A percentile compares a stretch with the other conserved stretches of the same genome.
phyloP scores from a whole-genome alignment of 2,113 vertebrate genomes.

The Agapornis roseicollis region DNA sequence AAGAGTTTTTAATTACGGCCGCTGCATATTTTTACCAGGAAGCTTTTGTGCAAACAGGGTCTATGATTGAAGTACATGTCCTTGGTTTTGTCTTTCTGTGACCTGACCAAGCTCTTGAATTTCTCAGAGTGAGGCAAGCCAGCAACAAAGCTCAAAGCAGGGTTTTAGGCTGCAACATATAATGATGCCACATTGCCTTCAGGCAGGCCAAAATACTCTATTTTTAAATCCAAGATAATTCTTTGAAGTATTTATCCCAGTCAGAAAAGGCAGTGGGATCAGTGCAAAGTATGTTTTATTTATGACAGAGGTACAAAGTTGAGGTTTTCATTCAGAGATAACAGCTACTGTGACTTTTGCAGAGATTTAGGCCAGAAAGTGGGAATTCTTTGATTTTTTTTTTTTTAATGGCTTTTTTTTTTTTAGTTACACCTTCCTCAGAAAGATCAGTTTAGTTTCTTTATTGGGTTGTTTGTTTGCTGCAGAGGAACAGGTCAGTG shows the following conservation, averaged over 20 bases:
- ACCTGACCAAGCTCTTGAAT: neutral
- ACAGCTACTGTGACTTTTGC: neutral
- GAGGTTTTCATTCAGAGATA: neutral
- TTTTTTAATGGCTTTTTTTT: neutral
- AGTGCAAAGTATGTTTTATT: neutral
- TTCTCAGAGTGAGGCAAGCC: neutral
- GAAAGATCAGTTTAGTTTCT: neutral
- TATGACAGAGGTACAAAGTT: neutral
- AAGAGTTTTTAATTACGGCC: neutral
- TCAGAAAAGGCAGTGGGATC: neutral
- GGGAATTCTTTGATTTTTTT: neutral
- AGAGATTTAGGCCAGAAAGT: neutral
- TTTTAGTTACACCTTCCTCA: neutral
- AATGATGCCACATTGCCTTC: neutral
- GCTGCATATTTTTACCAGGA: neutral
- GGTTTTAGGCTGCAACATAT: neutral
- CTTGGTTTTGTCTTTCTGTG: neutral
- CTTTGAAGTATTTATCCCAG: neutral
- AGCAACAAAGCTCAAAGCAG: neutral
- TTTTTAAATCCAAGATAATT: neutral
- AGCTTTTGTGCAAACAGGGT: neutral
- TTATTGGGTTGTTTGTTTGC: accelerated
- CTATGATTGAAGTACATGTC: neutral
- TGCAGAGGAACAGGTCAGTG: neutral
- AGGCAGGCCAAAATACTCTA: neutral